Evolutionary conservation across 2,888 invertebrate genomes (phyloP), one percentile per base, ranked within the genome.

Genomic region (Tetropium fuscum): DNA sequence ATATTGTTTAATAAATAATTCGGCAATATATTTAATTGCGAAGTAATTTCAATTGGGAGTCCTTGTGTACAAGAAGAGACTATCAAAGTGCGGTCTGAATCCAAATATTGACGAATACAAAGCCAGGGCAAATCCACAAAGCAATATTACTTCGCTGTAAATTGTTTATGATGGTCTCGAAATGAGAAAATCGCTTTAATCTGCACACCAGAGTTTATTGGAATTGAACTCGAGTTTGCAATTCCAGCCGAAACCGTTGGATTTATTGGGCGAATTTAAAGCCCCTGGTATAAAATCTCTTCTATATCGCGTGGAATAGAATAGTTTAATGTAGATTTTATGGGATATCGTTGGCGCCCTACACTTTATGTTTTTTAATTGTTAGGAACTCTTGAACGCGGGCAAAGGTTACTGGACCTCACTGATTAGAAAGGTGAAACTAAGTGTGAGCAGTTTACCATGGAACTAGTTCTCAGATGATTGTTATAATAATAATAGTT

Each of bases 51-150:
- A 51, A 51, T 40, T 20, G 6, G 22, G 10, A 48, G 48, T 36
- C 48, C 38, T 48, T 48, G 48, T 36, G 13, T 36, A 20, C 36
- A 8, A 27, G 51, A 38, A 51, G 34, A 19, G 32, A 34, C 38
- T 51, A 51, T 51, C 51, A 51, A 51, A 64, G 68, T 71, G 74
- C 68, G 74, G 74, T 71, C 65, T 65, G 63, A 72, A 72, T 55
- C 70, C 73, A 74, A 76, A 75, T 76, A 76, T 76, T 76, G 76
- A 75, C 76, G 66, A 63, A 73, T 69, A 70, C 68, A 66, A 66
- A 72, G 66, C 66, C 65, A 63, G 71, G 69, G 65, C 66, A 64
- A 65, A 68, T 64, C 68, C 71, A 74, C 74, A 74, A 75, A 74
- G 74, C 73, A 69, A 72, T 74, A 75, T 76, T 74, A 73, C 73